Conservation (phyloP, 2,888 invertebrate species). For the Pheosia tremula region DNA sequence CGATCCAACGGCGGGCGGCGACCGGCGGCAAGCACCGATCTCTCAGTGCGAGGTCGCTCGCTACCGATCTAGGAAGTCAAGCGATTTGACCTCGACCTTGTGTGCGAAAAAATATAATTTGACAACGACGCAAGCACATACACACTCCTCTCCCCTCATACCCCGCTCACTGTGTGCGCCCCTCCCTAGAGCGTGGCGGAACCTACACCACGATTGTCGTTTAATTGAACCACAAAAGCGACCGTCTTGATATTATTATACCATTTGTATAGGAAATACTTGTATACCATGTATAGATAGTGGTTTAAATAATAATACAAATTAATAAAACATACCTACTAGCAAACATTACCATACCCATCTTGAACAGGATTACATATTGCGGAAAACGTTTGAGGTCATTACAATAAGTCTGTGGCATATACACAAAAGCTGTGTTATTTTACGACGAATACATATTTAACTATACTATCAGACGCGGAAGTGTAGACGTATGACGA, state of each 20-base stretch:
- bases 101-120: constrained; percentile 77
- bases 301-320: neutral
- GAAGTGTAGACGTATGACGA: constrained; percentile 36
- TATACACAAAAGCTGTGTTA: constrained; percentile 30
- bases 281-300: neutral
- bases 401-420: constrained; percentile 40
- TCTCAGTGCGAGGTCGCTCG: constrained; percentile 39
- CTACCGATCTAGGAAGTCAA: constrained; percentile 79
- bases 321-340: constrained; percentile 23
- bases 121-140: constrained; percentile 57
- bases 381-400: constrained; percentile 66
- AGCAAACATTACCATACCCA: constrained; percentile 37
- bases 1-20: constrained; percentile 32
- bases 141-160: constrained; percentile 36
- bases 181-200: neutral
- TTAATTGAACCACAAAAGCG: neutral
- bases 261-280: neutral
- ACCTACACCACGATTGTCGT: neutral
- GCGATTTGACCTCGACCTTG: constrained; percentile 79
- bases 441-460: constrained; percentile 39
- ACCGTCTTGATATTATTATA: neutral
- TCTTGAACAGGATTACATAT: constrained; percentile 56
- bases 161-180: constrained; percentile 22
- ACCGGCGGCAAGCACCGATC: constrained; percentile 32
- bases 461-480: constrained; percentile 50